phyloP scores from a whole-genome alignment of 2,797 vertebrate genomes.

The Coregonus suidteri region DNA sequence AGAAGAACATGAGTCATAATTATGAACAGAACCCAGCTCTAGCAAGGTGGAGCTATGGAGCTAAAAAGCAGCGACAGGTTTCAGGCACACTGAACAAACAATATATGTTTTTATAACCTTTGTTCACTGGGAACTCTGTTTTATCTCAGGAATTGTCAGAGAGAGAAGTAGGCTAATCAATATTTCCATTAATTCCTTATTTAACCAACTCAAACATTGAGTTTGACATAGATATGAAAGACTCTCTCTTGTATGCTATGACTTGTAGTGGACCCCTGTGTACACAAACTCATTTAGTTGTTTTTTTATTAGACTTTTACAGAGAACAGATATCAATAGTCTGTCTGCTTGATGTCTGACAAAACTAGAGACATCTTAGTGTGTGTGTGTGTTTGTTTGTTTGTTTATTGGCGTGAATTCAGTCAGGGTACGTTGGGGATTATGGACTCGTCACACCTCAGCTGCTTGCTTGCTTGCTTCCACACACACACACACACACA shows the following conservation, averaged over 20 bases:
- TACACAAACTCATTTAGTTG: not conserved
- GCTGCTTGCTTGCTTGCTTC: too few relatives aligned
- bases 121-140: conserved; percentile 17
- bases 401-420: not conserved
- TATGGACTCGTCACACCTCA: not conserved
- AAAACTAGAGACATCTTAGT: too few relatives aligned
- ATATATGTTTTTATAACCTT: conserved; percentile 16
- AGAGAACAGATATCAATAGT: not conserved
- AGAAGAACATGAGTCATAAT: conserved; percentile 53
- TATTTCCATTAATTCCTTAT: too few relatives aligned
- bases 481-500: too few relatives aligned
- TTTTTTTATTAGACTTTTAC: not conserved
- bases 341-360: not conserved
- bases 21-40: conserved; percentile 1
- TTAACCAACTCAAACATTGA: too few relatives aligned
- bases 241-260: not conserved
- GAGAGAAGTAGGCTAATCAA: not conserved
- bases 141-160: not conserved
- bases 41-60: conserved; percentile 36
- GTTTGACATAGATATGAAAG: not conserved
- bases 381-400: too few relatives aligned
- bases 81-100: conserved; percentile 27
- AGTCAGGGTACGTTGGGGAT: not conserved
- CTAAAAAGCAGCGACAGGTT: conserved; percentile 12
- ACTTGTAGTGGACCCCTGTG: not conserved